phyloP scores from a whole-genome alignment of 2,797 vertebrate genomes.

The Babyrousa celebensis region DNA sequence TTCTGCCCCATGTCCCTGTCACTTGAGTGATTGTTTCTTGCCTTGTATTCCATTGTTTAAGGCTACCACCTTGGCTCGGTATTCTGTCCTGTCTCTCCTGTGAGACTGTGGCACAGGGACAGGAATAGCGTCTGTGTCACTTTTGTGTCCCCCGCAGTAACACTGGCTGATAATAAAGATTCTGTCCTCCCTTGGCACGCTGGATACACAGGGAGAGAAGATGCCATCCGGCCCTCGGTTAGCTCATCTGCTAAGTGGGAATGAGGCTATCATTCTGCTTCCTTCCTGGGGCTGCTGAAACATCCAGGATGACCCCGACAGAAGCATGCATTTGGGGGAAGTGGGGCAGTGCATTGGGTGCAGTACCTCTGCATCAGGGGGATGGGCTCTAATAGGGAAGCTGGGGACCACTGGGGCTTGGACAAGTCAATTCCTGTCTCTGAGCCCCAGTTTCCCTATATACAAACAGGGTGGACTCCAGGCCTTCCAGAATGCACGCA shows the following conservation, averaged over 20 bases:
- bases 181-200: background rate
- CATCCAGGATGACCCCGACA: background rate
- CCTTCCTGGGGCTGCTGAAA: background rate
- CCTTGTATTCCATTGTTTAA: background rate
- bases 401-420: background rate
- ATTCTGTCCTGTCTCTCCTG: background rate
- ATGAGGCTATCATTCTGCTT: background rate
- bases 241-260: background rate
- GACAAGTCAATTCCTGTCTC: background rate
- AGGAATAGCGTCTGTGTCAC: background rate
- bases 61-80: background rate
- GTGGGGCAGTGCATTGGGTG: accelerated
- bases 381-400: background rate
- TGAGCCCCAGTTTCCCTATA: background rate
- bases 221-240: background rate
- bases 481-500: background rate
- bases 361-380: too few relatives aligned
- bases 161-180: background rate
- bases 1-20: background rate
- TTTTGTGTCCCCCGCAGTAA: background rate
- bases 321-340: background rate
- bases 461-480: background rate
- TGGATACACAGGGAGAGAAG: background rate
- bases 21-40: background rate
- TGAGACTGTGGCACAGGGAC: background rate